Evolutionary conservation across 2,113 vertebrate species (phyloP), one percentile per base, ranked within the genome.

Genomic region (Pithys albifrons): DNA sequence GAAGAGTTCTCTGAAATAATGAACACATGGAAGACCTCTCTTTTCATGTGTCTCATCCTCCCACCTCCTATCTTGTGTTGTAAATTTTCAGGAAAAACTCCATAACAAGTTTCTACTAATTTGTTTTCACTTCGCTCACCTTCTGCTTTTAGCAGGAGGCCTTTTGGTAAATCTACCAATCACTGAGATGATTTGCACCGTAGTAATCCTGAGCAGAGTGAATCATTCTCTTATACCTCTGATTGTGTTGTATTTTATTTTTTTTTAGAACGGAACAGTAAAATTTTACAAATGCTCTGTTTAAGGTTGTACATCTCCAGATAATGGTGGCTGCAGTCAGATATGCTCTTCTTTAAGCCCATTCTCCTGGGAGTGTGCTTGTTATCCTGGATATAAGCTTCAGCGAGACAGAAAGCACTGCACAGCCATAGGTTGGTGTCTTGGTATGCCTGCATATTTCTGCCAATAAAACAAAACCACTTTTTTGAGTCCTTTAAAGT

Each of bases 311-410:
- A 98, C 97, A 3, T 99, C 98, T 46, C 97, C 97, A 93, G 99
- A 99, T 93, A 98, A 98, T 46, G 99, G 99, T 28, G 99, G 98
- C 12, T 99, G 99, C 93, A 99, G 99, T 96, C 99, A 99, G 92
- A 97, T 98, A 81, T 99, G 99, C 83, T 95, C 97, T 57, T 94
- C 97, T 33, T 83, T 98, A 78, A 97, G 95, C 62, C 98, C 98
- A 1, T 95, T 46, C 18, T 97, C 97, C 74, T 99, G 99, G 99
- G 96, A 98, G 67, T 99, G 99, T 94, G 94, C 93, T 41, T 99
- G 99, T 94, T 97, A 98, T 75, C 98, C 98, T 78, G 99, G 99
- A 37, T 99, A 99, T 93, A 97, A 97, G 55, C 98, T 99, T 66
- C 98, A 99, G 25, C 84, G 31, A 55, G 98, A 99, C 85, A 97